Evolutionary conservation across 1,140 invertebrate species (phyloP), one percentile per base, ranked within the genome.

Genomic region (Apis cerana): DNA sequence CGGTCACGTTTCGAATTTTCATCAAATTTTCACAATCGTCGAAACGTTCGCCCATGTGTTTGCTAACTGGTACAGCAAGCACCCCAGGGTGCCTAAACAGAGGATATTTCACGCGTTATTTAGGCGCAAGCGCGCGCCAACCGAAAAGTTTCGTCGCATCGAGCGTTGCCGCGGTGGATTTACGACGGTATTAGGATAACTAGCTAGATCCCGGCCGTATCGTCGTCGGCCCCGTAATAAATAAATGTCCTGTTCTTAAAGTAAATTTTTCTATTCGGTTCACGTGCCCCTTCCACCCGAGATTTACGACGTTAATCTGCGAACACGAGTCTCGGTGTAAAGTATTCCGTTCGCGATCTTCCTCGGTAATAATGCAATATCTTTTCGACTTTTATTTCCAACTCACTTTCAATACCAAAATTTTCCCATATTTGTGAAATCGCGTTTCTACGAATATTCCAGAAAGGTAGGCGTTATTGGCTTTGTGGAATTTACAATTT

Each of bases 171-270:
- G 56, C 82, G 76, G 43, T 48, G 81, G 80, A 87, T 87, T 87
- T 87, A 87, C 79, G 75, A 23, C 69, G 75, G 75, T 81, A 69
- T 87, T 81, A 85, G 75, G 70, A 85, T 85, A 85, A 85, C 83
- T 59, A 69, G 74, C 74, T 68, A 64, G 17, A 67, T 23, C 19
- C 58, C 64, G 61, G 64, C 76, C 33, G 71, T 72, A 74, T 86
- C 68, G 33, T 43, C 33, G 80, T 62, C 33, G 54, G 58, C 61
- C 19, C 62, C 43, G 77, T 56, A 75, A 85, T 87, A 87, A 87
- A 85, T 87, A 87, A 85, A 85, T 75, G 69, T 52, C 70, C 27
- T 54, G 27, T n/a, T 58, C 67, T 82, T 85, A 82, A 68, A 54
- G 61, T 74, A 81, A 27, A 75, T 75, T 75, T 81, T 75, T 70